A percentile compares a stretch with the other conserved stretches of the same genome.
Evolutionary conservation across 2,797 vertebrate species (phyloP).

Genomic region (Syngnathus rostellatus): DNA sequence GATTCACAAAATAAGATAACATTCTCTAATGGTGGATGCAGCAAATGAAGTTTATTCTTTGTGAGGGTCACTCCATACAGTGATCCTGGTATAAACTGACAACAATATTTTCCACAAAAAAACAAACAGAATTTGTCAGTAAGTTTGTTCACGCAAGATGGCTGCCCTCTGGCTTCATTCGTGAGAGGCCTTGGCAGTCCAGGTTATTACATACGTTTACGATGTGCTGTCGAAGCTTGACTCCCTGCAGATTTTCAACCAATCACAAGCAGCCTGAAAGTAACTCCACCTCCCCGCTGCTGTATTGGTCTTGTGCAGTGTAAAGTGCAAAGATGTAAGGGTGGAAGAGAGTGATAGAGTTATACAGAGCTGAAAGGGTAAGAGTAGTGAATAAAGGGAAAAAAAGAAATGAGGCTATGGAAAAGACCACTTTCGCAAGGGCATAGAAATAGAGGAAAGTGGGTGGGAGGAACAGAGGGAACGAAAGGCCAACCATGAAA

Average conservation of each 20-base stretch:
- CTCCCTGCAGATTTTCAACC: slow-evolving; percentile 10
- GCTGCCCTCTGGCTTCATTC: too few species aligned
- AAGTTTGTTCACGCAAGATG: too few species aligned
- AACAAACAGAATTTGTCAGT: too few species aligned
- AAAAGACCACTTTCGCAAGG: slow-evolving; percentile 14
- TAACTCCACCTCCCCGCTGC: slow-evolving; percentile 20
- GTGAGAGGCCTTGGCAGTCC: too few species aligned
- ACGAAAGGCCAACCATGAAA: neutral
- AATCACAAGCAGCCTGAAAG: slow-evolving; percentile 33
- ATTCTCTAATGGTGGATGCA: too few species aligned
- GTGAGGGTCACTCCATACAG: too few species aligned
- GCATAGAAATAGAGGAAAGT: slow-evolving; percentile 2
- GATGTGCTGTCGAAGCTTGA: neutral
- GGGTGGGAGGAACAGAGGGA: slow-evolving; percentile 5
- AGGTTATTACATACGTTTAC: too few species aligned
- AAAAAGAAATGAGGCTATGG: neutral
- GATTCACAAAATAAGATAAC: too few species aligned
- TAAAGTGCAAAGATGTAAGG: neutral
- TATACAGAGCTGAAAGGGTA: slow-evolving; percentile 9
- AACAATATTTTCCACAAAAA: too few species aligned
- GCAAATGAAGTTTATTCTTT: too few species aligned
- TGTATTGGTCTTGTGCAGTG: neutral
- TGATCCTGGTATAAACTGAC: too few species aligned
- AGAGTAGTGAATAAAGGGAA: neutral
- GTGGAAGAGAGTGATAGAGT: slow-evolving; percentile 7